phyloP scores from a whole-genome alignment of 2,797 vertebrate genomes.

The Perodicticus potto region DNA sequence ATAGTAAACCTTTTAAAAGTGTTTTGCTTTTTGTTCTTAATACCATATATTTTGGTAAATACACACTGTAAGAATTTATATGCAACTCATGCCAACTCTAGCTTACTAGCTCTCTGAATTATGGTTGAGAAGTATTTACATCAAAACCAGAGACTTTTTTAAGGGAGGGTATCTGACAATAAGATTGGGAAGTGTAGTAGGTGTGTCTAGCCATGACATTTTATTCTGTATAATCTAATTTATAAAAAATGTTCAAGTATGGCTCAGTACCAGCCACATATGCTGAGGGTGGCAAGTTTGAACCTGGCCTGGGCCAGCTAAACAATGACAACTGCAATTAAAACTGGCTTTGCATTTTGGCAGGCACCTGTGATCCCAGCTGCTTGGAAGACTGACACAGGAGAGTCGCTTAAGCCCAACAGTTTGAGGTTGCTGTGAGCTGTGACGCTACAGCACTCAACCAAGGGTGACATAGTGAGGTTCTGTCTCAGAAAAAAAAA shows the following conservation, averaged over 20 bases:
- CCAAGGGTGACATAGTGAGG: too few relatives aligned
- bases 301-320: too few relatives aligned
- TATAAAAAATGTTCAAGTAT: constrained; percentile 20
- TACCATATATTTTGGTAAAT: constrained; percentile 8
- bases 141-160: background rate
- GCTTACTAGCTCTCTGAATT: background rate
- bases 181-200: background rate
- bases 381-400: too few relatives aligned
- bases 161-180: background rate
- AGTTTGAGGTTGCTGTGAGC: too few relatives aligned
- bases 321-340: too few relatives aligned
- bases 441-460: too few relatives aligned
- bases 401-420: too few relatives aligned
- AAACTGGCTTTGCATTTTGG: too few relatives aligned
- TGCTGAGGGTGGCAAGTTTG: too few relatives aligned
- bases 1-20: background rate
- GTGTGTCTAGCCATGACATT: background rate
- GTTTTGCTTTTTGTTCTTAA: background rate
- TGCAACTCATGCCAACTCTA: background rate
- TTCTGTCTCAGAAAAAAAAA: background rate
- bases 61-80: background rate
- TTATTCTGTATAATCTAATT: constrained; percentile 35
- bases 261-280: background rate
- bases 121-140: background rate
- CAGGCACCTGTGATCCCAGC: too few relatives aligned